Evolutionary conservation across 1,140 invertebrate species (phyloP).

Genomic region (Diorhabda carinulata): DNA sequence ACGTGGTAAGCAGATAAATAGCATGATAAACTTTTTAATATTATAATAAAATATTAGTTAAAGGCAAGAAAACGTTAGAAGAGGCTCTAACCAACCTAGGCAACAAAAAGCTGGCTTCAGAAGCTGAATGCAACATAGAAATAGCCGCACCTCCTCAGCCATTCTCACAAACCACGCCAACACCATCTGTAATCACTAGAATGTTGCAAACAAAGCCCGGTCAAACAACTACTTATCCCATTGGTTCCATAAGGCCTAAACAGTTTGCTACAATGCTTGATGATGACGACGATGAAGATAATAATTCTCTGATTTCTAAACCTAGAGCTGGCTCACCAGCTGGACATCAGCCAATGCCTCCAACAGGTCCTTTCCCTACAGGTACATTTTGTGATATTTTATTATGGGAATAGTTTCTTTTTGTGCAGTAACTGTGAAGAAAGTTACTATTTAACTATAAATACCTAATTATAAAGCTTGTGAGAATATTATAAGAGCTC

Average conservation of each 20-base stretch:
- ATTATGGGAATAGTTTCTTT: neutral
- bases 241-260: slow-evolving; percentile 37
- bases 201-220: slow-evolving; percentile 52
- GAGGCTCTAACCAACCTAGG: slow-evolving; percentile 24
- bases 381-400: slow-evolving; percentile 15
- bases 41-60: slow-evolving; percentile 11
- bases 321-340: neutral
- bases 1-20: slow-evolving; percentile 17
- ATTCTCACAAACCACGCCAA: slow-evolving; percentile 45
- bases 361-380: neutral
- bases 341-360: neutral
- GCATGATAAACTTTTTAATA: neutral
- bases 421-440: too few species aligned
- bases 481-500: too few species aligned
- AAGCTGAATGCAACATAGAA: slow-evolving; percentile 37
- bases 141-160: slow-evolving; percentile 49
- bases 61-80: slow-evolving; percentile 30
- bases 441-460: neutral
- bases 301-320: neutral
- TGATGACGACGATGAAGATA: slow-evolving; percentile 24
- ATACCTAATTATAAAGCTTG: too few species aligned
- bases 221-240: slow-evolving; percentile 25
- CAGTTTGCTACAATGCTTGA: slow-evolving; percentile 40
- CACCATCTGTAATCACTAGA: slow-evolving; percentile 59
- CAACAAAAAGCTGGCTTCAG: slow-evolving; percentile 25